Evolutionary conservation across 1,140 invertebrate genomes (phyloP), one percentile per base, ranked within the genome.

Genomic region (Lasioglossum albipes): DNA sequence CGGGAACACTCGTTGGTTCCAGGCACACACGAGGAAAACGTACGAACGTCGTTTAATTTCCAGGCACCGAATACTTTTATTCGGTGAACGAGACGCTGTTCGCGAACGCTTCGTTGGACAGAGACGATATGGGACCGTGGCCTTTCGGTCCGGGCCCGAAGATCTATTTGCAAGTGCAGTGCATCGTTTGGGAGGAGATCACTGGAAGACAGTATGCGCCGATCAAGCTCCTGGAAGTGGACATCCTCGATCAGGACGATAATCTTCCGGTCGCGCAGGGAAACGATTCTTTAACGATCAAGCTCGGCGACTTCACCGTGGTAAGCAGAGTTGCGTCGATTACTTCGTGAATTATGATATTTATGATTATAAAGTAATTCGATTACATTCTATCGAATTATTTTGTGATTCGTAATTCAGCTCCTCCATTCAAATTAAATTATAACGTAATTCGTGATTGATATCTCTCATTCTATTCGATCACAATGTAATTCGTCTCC

Each of bases 181-280:
- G 93, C 76, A 59, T 90, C n/a, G 79, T 93, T 0, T 89, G 82
- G 72, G 87, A 91, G 5, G 84, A 89, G 13, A 84, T 79, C 7
- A 87, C 87, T 16, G 90, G 89, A 0, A 67, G 62, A 12, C 87
- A 91, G 61, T 79, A 90, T 67, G 87, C 81, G 0, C 80, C 88
- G 18, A 87, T 89, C 42, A 85, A 86, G 54, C 85, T 86, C 1
- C 42, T 93, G 22, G 22, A 52, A 10, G 73, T 94, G 13, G 89
- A 90, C 18, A 76, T 94, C 22, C 73, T 93, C 49, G 93, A 94
- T 81, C 82, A 93, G 45, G 91, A 94, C 74, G 93, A 94, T 73
- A 94, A 94, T 89, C 91, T 92, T 7, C 93, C 93, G 0, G 72
- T 88, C 0, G 85, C 86, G 13, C 93, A 93, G 64, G 88, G 79